Conservation (phyloP, 1,140 invertebrate species). For the Magallana angulata region DNA sequence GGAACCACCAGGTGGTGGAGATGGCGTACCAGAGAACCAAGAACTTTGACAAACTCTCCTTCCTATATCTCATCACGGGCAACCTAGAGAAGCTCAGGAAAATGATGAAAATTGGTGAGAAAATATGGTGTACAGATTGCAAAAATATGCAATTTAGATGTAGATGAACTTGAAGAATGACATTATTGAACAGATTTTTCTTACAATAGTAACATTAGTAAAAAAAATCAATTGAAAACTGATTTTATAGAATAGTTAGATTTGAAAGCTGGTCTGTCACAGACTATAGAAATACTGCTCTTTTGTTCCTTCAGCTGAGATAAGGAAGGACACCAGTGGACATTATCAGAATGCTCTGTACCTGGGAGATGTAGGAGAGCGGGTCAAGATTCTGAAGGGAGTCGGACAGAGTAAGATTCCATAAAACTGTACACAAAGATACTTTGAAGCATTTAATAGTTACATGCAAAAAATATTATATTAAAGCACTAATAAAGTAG, state of each 20-base stretch:
- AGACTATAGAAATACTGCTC: too few species aligned
- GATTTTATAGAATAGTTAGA: too few species aligned
- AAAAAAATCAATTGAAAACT: too few species aligned
- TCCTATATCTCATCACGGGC: constrained; percentile 98
- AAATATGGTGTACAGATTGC: neutral
- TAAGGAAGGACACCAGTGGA: constrained; percentile 89
- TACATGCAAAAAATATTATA: neutral
- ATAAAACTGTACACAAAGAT: neutral
- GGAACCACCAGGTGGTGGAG: constrained; percentile 97
- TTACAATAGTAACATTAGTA: too few species aligned
- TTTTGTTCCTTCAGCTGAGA: constrained; percentile 75
- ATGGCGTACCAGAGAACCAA: constrained; percentile 99
- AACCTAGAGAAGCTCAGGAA: constrained; percentile 98
- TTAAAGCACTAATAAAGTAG: neutral
- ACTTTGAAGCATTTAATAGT: neutral
- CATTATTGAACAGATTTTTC: too few species aligned
- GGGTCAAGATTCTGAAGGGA: constrained; percentile 91
- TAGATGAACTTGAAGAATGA: too few species aligned
- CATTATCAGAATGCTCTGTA: constrained; percentile 97
- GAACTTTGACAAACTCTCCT: constrained; percentile 99
- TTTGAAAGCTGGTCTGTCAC: too few species aligned
- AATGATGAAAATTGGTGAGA: constrained; percentile 95
- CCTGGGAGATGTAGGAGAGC: constrained; percentile 94
- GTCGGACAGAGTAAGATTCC: constrained; percentile 81
- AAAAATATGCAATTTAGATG: too few species aligned